Percentiles rank a stretch among this genome's conserved stretches.
These are phyloP conservation scores for Halictus quadricinctus DNA, from an alignment of 2,888 invertebrate species.

Conservation along the genomic window DNA sequence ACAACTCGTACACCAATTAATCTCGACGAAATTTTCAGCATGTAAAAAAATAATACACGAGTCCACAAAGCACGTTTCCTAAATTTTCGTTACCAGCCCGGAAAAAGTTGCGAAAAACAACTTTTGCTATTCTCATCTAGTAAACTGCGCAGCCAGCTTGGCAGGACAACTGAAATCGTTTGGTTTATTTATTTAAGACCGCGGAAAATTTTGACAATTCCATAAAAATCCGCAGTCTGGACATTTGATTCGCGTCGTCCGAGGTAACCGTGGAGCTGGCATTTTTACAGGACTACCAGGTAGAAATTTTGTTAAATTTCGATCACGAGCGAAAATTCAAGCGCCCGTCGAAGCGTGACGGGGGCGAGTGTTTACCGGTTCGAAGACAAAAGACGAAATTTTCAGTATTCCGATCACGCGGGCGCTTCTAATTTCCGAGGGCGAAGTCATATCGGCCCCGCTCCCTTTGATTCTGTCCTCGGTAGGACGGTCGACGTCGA, in stretches of 20 bases:
- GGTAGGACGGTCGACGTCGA: slow-evolving; percentile 11
- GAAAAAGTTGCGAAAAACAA: too few relatives aligned
- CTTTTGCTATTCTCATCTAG: too few relatives aligned
- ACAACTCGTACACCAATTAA: too few relatives aligned
- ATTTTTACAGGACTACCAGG: background rate
- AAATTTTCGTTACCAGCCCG: too few relatives aligned
- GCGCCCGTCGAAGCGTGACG: slow-evolving; percentile 7
- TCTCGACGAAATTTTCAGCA: too few relatives aligned
- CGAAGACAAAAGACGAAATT: slow-evolving; percentile 47
- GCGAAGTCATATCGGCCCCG: slow-evolving; percentile 55
- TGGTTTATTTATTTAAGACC: too few relatives aligned
- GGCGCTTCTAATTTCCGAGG: slow-evolving; percentile 69
- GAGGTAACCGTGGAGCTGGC: too few relatives aligned
- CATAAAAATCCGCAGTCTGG: background rate
- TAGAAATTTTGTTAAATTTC: slow-evolving; percentile 16
- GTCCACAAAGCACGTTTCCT: too few relatives aligned
- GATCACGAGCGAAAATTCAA: slow-evolving; percentile 18
- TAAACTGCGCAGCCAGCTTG: too few relatives aligned
- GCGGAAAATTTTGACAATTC: background rate
- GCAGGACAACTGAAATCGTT: too few relatives aligned
- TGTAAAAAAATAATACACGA: too few relatives aligned
- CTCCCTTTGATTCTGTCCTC: slow-evolving; percentile 38
- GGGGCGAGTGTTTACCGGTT: slow-evolving; percentile 56
- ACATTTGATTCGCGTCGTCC: background rate
- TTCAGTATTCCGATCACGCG: slow-evolving; percentile 69